Base-by-base conservation (phyloP, 2,797 vertebrate species). In the Nyctibius grandis region DNA sequence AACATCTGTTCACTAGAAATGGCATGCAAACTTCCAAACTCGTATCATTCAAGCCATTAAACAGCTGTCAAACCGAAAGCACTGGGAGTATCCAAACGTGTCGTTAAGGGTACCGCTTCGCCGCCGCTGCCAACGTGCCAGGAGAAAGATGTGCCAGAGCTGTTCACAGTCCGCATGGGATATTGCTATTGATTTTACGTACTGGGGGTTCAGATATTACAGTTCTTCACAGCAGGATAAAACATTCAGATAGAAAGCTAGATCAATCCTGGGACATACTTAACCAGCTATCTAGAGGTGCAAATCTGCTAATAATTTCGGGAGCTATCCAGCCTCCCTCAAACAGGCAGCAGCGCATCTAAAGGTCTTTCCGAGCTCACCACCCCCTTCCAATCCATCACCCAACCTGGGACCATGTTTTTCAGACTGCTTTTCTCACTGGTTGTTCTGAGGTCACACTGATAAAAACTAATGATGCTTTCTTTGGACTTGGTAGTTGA, bases 61-160 rank as follows among this genome's bases (percentile, higher is more conserved):
- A 25, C 44, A 54, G 68, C 92, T 88, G 90, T 74, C 84, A 75
- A 31, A 75, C 34, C 33, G 17, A 4, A 26, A 67, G 15, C 44
- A 42, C 23, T 73, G 5, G 1, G 21, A 42, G 51, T 25, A 36
- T 47, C 72, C 67, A 31, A 22, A 88, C 1, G 5, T 45, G 72
- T 22, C 21, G 0, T 53, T n/a, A 18, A 53, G 42, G 26, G 57
- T 42, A 33, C 63, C 56, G 16, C 74, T 28, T n/a, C 5, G 7
- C 72, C 2, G 0, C 60, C 1, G 0, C 33, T 50, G 59, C 59
- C 82, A 59, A 9, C 0, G 5, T 56, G 72, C 60, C 85, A 20
- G 38, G 60, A 53, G 51, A 48, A 3, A 36, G 72, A 74, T 1
- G 2, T 83, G 82, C 82, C 68, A 42, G 87, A 53, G 75, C 38